Conservation (phyloP, 2,113 vertebrate genomes). For the Epinephelus cyanopodus region DNA sequence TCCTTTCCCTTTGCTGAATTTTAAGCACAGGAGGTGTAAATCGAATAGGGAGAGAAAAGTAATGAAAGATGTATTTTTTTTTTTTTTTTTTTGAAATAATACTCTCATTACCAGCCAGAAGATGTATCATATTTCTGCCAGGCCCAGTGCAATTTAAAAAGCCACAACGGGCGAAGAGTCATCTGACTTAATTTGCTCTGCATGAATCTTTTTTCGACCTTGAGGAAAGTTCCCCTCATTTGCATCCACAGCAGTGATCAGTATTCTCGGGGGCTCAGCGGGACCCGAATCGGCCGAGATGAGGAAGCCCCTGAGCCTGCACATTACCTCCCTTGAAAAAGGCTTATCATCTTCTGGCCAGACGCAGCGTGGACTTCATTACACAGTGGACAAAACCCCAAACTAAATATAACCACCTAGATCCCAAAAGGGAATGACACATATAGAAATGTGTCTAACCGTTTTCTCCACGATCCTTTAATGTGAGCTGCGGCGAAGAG, state of each 20-base stretch:
- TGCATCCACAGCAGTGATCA: conserved; percentile 70
- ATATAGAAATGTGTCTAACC: conserved; percentile 34
- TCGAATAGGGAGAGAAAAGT: conserved; percentile 34
- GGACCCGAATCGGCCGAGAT: conserved; percentile 49
- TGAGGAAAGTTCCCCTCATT: conserved; percentile 74
- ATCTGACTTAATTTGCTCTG: conserved; percentile 68
- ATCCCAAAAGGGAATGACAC: conserved; percentile 50
- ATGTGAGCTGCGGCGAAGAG: conserved; percentile 1
- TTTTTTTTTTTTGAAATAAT: conserved; percentile 33
- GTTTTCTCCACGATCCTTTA: conserved; percentile 24
- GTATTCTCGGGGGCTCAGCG: conserved; percentile 56
- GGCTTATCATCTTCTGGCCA: conserved; percentile 69
- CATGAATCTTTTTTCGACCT: conserved; percentile 73
- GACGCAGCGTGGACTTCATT: conserved; percentile 59
- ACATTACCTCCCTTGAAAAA: conserved; percentile 65
- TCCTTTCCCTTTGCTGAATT: conserved; percentile 11
- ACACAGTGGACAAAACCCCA: conserved; percentile 59
- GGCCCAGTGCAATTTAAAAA: conserved; percentile 61
- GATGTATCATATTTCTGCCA: conserved; percentile 55
- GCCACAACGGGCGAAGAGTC: conserved; percentile 47
- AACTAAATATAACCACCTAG: conserved; percentile 69
- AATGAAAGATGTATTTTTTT: conserved; percentile 42
- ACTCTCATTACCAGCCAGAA: conserved; percentile 58
- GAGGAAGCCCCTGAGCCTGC: conserved; percentile 59
- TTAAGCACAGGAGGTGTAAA: conserved; percentile 49